Conservation (phyloP, 2,888 invertebrate genomes). For the Frankliniella fusca region DNA sequence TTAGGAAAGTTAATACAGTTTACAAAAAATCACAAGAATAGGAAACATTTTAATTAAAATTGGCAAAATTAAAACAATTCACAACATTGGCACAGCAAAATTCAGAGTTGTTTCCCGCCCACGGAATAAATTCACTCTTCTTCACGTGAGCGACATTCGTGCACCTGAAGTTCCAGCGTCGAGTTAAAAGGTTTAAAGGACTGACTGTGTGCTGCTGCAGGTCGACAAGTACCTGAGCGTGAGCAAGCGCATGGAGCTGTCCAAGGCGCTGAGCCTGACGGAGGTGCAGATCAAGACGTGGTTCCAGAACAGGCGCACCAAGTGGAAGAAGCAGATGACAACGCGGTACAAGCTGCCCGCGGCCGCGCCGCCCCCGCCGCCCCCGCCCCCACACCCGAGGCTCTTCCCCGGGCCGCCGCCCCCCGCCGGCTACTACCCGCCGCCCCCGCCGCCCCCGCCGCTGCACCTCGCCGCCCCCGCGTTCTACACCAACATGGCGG, state of each 20-base stretch:
- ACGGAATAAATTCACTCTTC: background rate
- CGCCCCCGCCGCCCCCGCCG: background rate
- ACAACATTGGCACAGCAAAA: too few species aligned
- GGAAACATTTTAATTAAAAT: background rate
- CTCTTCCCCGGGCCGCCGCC: background rate
- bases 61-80: background rate
- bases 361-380: conserved; percentile 33
- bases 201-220: conserved; percentile 45
- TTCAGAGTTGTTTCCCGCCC: too few species aligned
- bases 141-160: background rate
- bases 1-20: conserved; percentile 1
- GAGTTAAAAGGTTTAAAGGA: too few species aligned
- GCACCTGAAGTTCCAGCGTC: background rate
- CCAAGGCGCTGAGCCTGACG: conserved; percentile 79
- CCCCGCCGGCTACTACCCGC: background rate
- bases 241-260: conserved; percentile 89
- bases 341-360: conserved; percentile 77
- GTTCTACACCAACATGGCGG: conserved; percentile 10
- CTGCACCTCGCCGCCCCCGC: background rate
- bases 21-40: background rate
- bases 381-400: background rate
- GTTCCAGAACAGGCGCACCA: conserved; percentile 93
- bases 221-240: conserved; percentile 94
- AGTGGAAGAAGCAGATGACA: conserved; percentile 96
- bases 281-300: conserved; percentile 97